Percentiles rank a stretch among this genome's conserved stretches.
Conservation (phyloP, 2,888 invertebrate genomes). For the Gymnocheta viridis region DNA sequence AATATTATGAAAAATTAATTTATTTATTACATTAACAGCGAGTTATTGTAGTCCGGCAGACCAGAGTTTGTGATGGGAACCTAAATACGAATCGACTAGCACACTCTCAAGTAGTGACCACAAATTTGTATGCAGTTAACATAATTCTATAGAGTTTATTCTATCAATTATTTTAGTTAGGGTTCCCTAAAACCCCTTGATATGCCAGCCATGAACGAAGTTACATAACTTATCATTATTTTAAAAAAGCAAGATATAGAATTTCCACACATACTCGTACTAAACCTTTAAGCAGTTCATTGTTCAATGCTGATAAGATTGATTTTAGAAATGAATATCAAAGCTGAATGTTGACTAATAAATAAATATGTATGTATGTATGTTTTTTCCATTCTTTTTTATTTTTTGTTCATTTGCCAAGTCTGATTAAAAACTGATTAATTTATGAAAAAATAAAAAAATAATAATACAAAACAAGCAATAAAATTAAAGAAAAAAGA, state of each 20-base stretch:
- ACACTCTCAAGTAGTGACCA: too few relatives aligned
- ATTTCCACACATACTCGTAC: background rate
- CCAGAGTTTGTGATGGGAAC: too few relatives aligned
- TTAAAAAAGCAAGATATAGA: background rate
- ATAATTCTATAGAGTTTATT: too few relatives aligned
- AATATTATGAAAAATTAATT: too few relatives aligned
- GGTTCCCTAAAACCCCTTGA: background rate
- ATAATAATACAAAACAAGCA: background rate
- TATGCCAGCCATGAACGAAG: too few relatives aligned
- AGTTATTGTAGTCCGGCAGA: too few relatives aligned
- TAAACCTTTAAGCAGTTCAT: constrained; percentile 12
- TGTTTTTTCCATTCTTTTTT: too few relatives aligned
- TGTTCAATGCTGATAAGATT: constrained; percentile 33
- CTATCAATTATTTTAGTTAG: background rate
- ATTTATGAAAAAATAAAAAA: constrained; percentile 8
- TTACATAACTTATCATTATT: background rate
- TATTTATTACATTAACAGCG: too few relatives aligned
- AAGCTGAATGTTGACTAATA: constrained; percentile 1
- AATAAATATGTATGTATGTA: too few relatives aligned
- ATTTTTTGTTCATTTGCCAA: background rate
- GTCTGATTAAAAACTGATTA: constrained; percentile 25
- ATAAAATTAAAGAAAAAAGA: background rate
- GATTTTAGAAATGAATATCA: background rate
- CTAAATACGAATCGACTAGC: too few relatives aligned
- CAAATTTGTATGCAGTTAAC: too few relatives aligned